Evolutionary conservation across 2,113 vertebrate genomes (phyloP), one percentile per base, ranked within the genome.

Genomic region (Neotoma lepida): DNA sequence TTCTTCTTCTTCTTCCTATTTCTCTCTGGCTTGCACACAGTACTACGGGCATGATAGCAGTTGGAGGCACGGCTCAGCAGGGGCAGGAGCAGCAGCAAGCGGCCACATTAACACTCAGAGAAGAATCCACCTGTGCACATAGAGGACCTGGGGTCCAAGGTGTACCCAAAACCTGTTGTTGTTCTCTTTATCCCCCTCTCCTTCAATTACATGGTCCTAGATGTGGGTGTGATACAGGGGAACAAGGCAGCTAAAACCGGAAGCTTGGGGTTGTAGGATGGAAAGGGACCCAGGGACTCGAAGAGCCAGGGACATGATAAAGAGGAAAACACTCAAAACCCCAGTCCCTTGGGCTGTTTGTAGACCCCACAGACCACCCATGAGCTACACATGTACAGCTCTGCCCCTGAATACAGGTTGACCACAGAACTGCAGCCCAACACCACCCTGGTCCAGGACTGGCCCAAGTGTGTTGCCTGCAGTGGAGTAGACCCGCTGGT

Each of bases 281-380:
- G 44, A 88, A 94, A 64, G 6, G 12, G 35, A 76, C 28, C 5
- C 64, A 33, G 35, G 24, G 58, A 41, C 78, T 28, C 2, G n/a
- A 89, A 51, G 24, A 26, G 33, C 12, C 51, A 22, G 33, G 58
- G 46, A 94, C 44, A 56, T 74, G 51, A 71, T 7, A 7, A 22
- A 41, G 30, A 86, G 15, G 30, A 9, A 56, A 28, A 86, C 66
- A 89, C 10, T 58, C 30, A 35, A 51, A 89, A 90, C 77, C 18
- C 33, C 30, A 70, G 24, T 39, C 33, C 41, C 66, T 28, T 1
- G n/a, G 7, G 18, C 71, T 96, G 30, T 92, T 93, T 73, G 73
- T 63, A 90, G 93, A 85, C n/a, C 86, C 22, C 54, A 26, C 15
- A 56, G 88, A 93, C 92, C 92, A 73, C 92, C 58, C 88, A 35